Percentiles rank a stretch among this genome's conserved stretches.
Evolutionary conservation across 2,797 vertebrate species (phyloP).

Genomic region (Eleutherodactylus coqui): DNA sequence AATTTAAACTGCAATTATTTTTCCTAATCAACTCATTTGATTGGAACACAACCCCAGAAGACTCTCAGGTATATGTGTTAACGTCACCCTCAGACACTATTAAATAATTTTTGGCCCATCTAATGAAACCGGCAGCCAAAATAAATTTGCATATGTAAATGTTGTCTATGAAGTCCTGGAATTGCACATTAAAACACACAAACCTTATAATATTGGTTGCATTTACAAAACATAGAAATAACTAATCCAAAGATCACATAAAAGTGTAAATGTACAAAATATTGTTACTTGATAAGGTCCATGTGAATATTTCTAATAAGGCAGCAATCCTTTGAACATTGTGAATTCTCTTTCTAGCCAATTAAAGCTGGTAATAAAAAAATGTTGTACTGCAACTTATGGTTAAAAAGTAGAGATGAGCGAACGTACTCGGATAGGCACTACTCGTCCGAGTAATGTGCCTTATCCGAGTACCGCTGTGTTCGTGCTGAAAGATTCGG

Average conservation of each 20-base stretch:
- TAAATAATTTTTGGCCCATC: too few species aligned
- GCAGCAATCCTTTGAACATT: not conserved
- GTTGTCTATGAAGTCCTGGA: not conserved
- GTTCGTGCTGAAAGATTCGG: too few species aligned
- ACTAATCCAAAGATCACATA: not conserved
- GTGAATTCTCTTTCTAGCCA: not conserved
- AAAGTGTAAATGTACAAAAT: not conserved
- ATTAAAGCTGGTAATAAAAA: not conserved
- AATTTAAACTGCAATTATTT: constrained; percentile 42
- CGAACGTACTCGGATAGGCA: too few species aligned
- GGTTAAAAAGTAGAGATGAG: too few species aligned
- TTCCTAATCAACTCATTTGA: constrained; percentile 21
- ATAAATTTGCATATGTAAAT: not conserved
- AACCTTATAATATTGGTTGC: too few species aligned
- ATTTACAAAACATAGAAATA: too few species aligned
- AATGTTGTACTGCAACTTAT: not conserved
- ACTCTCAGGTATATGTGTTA: not conserved
- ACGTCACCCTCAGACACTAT: not conserved
- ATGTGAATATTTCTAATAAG: too few species aligned
- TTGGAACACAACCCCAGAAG: constrained; percentile 5
- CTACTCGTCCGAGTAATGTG: too few species aligned
- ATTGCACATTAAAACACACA: too few species aligned
- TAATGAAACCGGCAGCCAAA: too few species aligned
- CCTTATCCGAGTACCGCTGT: too few species aligned
- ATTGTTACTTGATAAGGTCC: not conserved